Base-by-base conservation (phyloP, 2,113 vertebrate genomes). In the Ondatra zibethicus region DNA sequence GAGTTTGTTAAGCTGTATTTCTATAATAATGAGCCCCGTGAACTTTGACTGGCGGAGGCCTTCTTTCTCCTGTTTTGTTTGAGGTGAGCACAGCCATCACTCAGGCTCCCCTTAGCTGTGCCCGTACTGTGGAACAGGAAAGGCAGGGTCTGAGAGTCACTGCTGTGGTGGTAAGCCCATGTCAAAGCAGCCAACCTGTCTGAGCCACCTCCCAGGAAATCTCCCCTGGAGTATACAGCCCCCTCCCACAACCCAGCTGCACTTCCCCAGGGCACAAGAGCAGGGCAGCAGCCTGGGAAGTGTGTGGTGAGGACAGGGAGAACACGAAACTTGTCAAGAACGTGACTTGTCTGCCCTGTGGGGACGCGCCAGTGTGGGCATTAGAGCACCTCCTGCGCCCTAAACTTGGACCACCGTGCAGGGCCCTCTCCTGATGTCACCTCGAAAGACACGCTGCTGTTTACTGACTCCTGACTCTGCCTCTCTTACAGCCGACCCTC, bases 401-500 rank as follows among this genome's bases (percentile, higher is more conserved):
- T 63, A 63, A 75, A 9, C 47, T 23, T 13, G 42, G 61, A 7
- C 82, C 25, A 14, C 50, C 33, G 84, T 58, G 61, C 87, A 58
- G 61, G 50, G 55, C 33, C 0, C 33, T 27, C 72, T 88, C 42
- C 86, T 4, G 3, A 1, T 39, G 29, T 13, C 1, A 72, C 78
- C 68, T 31, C 25, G 70, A 84, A 68, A 58, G 5, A 39, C 33
- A 29, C 6, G 0, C 73, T 45, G 47, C 7, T 33, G 12, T 10
- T 68, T 8, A 61, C 95, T 96, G 2, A 97, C 95, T 97, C 88
- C 97, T 0, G 1, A 47, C 96, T 93, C 98, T 98, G 97, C 96
- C 99, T 98, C 94, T 97, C 97, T 99, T 98, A 9, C 99, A 99
- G 99, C 99, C 88, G 99, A 99, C 97, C 99, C 99, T 91, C 99